Evolutionary conservation across 2,888 invertebrate species (phyloP).

Genomic region (Orthosia incerta): DNA sequence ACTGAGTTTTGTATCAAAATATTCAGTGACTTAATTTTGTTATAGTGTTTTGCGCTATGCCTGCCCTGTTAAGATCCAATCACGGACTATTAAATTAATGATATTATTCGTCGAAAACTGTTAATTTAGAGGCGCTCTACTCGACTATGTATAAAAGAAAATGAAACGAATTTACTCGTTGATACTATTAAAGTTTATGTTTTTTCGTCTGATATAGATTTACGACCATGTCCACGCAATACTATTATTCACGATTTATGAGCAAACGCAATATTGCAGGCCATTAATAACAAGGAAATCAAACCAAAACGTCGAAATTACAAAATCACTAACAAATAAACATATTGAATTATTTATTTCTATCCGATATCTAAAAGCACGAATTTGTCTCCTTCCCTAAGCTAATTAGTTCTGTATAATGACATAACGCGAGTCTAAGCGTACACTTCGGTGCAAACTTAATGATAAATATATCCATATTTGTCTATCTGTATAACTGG

Average conservation of each 20-base stretch:
- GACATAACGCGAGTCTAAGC: slow-evolving; percentile 77
- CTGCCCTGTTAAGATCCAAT: slow-evolving; percentile 7
- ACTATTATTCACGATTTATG: slow-evolving; percentile 31
- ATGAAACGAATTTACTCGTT: not conserved
- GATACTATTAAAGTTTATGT: not conserved
- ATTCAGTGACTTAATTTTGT: slow-evolving; percentile 6
- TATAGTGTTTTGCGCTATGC: slow-evolving; percentile 2
- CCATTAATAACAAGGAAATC: slow-evolving; percentile 48
- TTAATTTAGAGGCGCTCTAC: not conserved
- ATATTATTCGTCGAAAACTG: not conserved
- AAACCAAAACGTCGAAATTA: slow-evolving; percentile 51
- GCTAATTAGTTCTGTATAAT: slow-evolving; percentile 83
- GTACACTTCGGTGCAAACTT: slow-evolving; percentile 84
- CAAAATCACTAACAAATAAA: slow-evolving; percentile 62
- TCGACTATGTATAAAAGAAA: not conserved
- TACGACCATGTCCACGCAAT: slow-evolving; percentile 17
- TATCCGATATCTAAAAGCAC: slow-evolving; percentile 62
- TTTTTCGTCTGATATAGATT: slow-evolving; percentile 31
- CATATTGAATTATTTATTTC: slow-evolving; percentile 69
- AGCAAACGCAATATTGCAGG: slow-evolving; percentile 20
- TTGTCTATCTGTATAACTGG: slow-evolving; percentile 89
- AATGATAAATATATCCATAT: slow-evolving; percentile 90
- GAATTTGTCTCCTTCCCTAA: slow-evolving; percentile 80
- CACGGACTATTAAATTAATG: not conserved
- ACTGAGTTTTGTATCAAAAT: slow-evolving; percentile 40